Evolutionary conservation across 2,113 vertebrate genomes (phyloP), one percentile per base, ranked within the genome.

Genomic region (Pseudopodoces humilis): DNA sequence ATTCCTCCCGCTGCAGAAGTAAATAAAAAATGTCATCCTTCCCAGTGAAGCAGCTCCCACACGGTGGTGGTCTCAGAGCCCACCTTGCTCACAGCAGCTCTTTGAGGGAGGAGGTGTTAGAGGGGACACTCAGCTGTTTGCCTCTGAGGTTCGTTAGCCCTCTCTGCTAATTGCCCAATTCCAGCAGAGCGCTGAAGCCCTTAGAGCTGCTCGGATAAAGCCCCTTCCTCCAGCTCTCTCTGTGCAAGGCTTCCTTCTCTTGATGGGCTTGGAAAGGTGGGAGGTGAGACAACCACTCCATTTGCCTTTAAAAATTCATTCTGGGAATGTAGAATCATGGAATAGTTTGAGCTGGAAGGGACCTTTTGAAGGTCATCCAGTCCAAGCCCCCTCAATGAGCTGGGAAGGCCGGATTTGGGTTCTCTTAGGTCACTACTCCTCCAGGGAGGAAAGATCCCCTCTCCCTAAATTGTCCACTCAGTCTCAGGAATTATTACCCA

Each of bases 1-100:
- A 0, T 53, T 90, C 62, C 83, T 72, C 46, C 2, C 0, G 0
- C 47, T 1, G 5, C 52, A 13, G 10, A 70, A 84, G 69, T 43
- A 84, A 80, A 52, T 31, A 11, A 16, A 53, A 49, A 39, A 77
- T 1, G 12, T 11, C 23, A 65, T 4, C 8, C 7, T 47, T 64
- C 64, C 58, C 35, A 8, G 33, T 4, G 49, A 30, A 88, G 27
- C 28, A 23, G 43, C 68, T 37, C 76, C 44, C 52, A 8, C 9
- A 0, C 4, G 3, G 8, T 21, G n/a, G 9, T 17, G 50, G 30
- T 27, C 33, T 24, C 21, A 3, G 27, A 37, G 74, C 14, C 49
- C 70, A 15, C 35, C 52, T 35, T n/a, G 35, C 35, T 65, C 11
- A 3, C 43, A 35, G 37, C 53, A 39, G 68, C 5, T 81, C 1